phyloP scores from a whole-genome alignment of 2,797 vertebrate genomes.

The Brachyrhaphis roseni region DNA sequence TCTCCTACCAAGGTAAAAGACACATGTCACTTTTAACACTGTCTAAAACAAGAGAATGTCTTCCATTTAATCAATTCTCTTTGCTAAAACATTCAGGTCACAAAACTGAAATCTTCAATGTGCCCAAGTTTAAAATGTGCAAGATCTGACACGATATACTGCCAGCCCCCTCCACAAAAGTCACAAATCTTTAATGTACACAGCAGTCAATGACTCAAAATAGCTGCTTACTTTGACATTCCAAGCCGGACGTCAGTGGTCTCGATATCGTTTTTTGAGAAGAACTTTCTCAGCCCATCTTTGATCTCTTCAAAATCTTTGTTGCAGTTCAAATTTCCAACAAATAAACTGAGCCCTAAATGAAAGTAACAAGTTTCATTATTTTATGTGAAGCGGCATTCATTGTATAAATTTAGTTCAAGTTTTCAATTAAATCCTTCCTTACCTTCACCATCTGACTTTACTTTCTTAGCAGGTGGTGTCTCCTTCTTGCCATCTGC shows the following conservation, averaged over 20 bases:
- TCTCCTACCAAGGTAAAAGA: constrained; percentile 76
- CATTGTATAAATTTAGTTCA: background rate
- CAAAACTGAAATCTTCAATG: background rate
- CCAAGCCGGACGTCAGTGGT: constrained; percentile 89
- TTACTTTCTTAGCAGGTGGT: constrained; percentile 91
- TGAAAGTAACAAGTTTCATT: fast-evolving
- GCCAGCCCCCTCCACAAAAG: background rate
- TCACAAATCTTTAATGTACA: background rate
- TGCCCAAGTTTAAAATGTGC: background rate
- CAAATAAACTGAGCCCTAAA: constrained; percentile 84
- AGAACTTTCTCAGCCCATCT: constrained; percentile 84
- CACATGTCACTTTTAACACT: background rate
- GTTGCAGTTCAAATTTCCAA: constrained; percentile 86
- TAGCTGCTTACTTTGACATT: constrained; percentile 84
- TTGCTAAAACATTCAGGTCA: background rate
- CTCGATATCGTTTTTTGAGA: constrained; percentile 88
- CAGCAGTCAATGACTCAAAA: background rate
- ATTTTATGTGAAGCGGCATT: background rate
- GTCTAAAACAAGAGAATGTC: background rate
- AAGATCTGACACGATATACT: background rate
- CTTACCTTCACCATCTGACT: constrained; percentile 84
- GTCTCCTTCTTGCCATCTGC: constrained; percentile 85
- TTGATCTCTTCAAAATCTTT: constrained; percentile 93
- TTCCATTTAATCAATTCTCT: background rate
- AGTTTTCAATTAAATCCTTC: background rate